phyloP scores from a whole-genome alignment of 2,888 invertebrate genomes.

The Gastracanthus pulcherrimus region DNA sequence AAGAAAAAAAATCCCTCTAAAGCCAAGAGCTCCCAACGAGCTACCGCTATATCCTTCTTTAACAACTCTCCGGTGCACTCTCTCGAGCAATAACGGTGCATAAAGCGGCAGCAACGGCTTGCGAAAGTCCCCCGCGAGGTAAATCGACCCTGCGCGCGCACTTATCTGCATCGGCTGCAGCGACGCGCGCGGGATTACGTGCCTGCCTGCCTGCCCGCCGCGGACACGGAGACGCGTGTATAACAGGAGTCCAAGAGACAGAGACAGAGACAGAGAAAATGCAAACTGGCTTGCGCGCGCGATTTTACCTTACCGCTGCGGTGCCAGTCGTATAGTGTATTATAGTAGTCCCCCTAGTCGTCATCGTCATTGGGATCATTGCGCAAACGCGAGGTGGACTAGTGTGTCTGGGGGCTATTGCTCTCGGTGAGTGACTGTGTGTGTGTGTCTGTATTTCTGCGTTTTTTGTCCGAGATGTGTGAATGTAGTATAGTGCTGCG shows the following conservation, averaged over 20 bases:
- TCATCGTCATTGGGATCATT: background rate
- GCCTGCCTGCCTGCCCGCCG: background rate
- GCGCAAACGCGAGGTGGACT: background rate
- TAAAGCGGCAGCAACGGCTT: background rate
- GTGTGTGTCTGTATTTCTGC: background rate
- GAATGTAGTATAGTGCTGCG: background rate
- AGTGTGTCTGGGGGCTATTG: background rate
- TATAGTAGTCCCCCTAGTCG: no score
- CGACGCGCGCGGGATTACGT: background rate
- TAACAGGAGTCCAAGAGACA: background rate
- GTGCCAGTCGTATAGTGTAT: background rate
- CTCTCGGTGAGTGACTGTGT: background rate
- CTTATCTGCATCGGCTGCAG: constrained; percentile 3
- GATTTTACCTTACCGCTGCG: background rate
- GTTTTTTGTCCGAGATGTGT: background rate
- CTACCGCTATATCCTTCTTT: background rate
- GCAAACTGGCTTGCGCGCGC: background rate
- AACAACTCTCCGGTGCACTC: background rate
- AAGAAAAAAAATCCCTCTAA: no score
- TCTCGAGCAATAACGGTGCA: background rate
- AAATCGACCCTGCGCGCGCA: background rate
- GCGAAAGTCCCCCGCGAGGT: constrained; percentile 17
- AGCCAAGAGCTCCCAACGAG: no score
- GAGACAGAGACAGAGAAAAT: background rate
- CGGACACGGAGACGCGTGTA: background rate